Percentiles rank a stretch among this genome's conserved stretches.
These are phyloP conservation scores for Coccyzus lansbergi DNA, from an alignment of 2,797 vertebrate species.

Conservation along the genomic window DNA sequence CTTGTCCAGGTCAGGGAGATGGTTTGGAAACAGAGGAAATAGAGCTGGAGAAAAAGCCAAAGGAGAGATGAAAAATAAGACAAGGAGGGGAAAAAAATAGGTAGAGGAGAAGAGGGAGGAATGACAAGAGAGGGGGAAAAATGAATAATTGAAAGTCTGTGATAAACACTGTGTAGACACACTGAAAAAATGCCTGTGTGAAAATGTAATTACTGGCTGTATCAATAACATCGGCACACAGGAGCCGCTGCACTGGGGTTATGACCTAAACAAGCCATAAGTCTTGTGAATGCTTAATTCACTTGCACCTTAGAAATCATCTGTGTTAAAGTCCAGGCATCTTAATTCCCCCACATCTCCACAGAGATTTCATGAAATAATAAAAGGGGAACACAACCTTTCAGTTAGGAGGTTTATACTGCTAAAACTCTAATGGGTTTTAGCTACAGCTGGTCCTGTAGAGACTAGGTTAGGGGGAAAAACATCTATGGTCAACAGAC, in stretches of 20 bases:
- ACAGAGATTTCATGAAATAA: not conserved
- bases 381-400: not conserved
- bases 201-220: constrained; percentile 57
- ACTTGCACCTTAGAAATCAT: not conserved
- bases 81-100: not conserved
- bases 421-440: not conserved
- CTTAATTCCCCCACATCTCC: not conserved
- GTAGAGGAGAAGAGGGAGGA: not conserved
- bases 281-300: not conserved
- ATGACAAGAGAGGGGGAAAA: not conserved
- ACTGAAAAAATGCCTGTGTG: constrained; percentile 3
- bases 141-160: constrained; percentile 44
- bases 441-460: not conserved
- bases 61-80: constrained; percentile 25
- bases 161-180: constrained; percentile 34
- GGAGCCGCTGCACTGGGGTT: not conserved
- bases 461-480: not conserved
- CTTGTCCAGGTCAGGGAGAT: not conserved
- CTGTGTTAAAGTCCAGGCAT: not conserved
- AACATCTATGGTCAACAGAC: not conserved
- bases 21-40: not conserved
- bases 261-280: constrained; percentile 40
- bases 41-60: not conserved
- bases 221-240: constrained; percentile 43
- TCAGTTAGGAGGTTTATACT: not conserved